A percentile compares a stretch with the other conserved stretches of the same genome.
phyloP scores from a whole-genome alignment of 2,888 invertebrate genomes.

The Ophion obscuratus region DNA sequence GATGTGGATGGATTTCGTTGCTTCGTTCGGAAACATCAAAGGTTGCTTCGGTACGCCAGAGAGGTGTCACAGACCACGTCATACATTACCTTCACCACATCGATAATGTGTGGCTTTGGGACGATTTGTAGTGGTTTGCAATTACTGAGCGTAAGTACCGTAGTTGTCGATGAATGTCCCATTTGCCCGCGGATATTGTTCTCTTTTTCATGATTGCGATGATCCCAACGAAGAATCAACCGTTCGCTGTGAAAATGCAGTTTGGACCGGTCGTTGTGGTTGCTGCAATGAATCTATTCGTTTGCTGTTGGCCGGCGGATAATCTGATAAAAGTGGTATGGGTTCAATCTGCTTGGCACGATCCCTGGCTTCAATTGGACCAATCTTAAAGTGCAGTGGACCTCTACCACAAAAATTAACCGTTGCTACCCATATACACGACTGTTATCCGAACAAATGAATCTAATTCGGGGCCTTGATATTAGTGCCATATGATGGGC shows the following conservation, averaged over 20 bases:
- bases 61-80: conserved; percentile 22
- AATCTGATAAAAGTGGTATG: conserved; percentile 65
- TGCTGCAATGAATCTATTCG: conserved; percentile 61
- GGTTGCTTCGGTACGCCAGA: conserved; percentile 54
- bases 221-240: conserved; percentile 50
- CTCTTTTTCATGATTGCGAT: conserved; percentile 4
- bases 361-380: not conserved
- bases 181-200: not conserved
- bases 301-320: conserved; percentile 68
- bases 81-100: conserved; percentile 35
- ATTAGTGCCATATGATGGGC: conserved; percentile 41
- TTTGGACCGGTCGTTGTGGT: conserved; percentile 58
- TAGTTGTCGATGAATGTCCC: not conserved
- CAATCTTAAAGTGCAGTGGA: not conserved
- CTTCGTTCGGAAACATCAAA: conserved; percentile 57
- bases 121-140: conserved; percentile 62
- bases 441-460: not conserved
- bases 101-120: conserved; percentile 34
- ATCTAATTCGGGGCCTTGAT: not conserved
- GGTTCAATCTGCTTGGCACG: not conserved
- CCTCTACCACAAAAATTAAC: not conserved
- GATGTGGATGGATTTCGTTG: conserved; percentile 22
- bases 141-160: conserved; percentile 39
- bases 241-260: conserved; percentile 55
- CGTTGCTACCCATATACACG: not conserved